phyloP scores from a whole-genome alignment of 2,113 vertebrate genomes.

The Mormoops blainvillei region DNA sequence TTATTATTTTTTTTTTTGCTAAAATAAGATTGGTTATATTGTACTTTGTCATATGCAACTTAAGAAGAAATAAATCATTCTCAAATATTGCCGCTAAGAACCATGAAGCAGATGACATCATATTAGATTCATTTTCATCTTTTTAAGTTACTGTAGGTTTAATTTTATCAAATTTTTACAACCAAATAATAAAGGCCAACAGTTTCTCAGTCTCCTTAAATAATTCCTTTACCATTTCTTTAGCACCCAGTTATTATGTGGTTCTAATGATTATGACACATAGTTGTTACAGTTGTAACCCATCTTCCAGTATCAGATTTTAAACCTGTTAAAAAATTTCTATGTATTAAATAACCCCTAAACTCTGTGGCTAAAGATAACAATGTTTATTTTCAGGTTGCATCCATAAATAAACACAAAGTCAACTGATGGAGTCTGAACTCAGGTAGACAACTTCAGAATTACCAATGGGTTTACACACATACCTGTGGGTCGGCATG shows the following conservation, averaged over 20 bases:
- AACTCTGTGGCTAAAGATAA: background rate
- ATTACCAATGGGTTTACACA: accelerated
- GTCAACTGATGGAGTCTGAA: background rate
- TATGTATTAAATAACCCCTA: background rate
- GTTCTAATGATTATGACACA: background rate
- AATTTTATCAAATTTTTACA: background rate
- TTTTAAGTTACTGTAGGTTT: background rate
- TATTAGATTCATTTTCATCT: background rate
- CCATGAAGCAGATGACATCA: background rate
- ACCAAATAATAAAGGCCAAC: background rate
- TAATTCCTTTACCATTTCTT: background rate
- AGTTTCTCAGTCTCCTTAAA: background rate
- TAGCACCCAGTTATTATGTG: background rate
- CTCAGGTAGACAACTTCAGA: background rate
- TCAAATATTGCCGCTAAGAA: background rate
- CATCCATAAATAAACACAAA: background rate
- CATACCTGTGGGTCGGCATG: background rate
- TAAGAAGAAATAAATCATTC: background rate
- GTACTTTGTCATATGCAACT: background rate
- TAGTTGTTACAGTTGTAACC: background rate
- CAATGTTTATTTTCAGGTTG: background rate
- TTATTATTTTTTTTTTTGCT: background rate
- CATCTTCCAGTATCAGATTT: background rate
- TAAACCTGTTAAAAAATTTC: background rate
- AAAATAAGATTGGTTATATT: background rate